Evolutionary conservation across 1,140 invertebrate genomes (phyloP), one percentile per base, ranked within the genome.

Genomic region (Hycleus cichorii): DNA sequence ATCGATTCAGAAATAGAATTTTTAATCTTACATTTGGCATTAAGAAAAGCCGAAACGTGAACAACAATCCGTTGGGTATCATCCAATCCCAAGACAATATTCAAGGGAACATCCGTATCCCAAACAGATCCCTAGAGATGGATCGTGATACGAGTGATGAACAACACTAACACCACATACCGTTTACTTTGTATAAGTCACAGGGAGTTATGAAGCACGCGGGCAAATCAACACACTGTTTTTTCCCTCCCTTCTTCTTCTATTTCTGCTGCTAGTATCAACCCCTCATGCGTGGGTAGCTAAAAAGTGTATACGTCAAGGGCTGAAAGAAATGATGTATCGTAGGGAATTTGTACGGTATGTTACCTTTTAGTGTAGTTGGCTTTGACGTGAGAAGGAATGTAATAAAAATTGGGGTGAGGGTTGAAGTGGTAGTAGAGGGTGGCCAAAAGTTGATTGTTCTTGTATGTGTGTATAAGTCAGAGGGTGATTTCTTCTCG

Each of bases 311-410:
- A 53, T 46, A 18, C 40, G 40, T 52, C 49, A 50, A 55, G 59
- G 50, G 50, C 27, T 42, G 32, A 46, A 53, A 18, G 55, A 62
- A 64, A 64, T 64, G 63, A 64, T 58, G 59, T 64, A 64, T 64
- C 49, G 62, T 50, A 26, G 40, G 43, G 59, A 55, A 60, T 59
- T 49, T 61, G 45, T 46, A 60, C 58, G 58, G 64, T 61, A 64
- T 67, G 63, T 67, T 63, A 64, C 65, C 56, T 67, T 66, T 64
- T 61, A 64, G 47, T 57, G 52, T 45, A 64, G 65, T 67, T 67
- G 59, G 63, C 63, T 67, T 64, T 67, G 63, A 67, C 65, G 63
- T 60, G 60, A 59, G 55, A 64, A 67, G 54, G 65, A 64, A 67
- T 64, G 65, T 61, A 67, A 67, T 67, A 67, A 66, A 67, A 63